Evolutionary conservation across 2,888 invertebrate genomes (phyloP).

Genomic region (Lapara coniferarum): DNA sequence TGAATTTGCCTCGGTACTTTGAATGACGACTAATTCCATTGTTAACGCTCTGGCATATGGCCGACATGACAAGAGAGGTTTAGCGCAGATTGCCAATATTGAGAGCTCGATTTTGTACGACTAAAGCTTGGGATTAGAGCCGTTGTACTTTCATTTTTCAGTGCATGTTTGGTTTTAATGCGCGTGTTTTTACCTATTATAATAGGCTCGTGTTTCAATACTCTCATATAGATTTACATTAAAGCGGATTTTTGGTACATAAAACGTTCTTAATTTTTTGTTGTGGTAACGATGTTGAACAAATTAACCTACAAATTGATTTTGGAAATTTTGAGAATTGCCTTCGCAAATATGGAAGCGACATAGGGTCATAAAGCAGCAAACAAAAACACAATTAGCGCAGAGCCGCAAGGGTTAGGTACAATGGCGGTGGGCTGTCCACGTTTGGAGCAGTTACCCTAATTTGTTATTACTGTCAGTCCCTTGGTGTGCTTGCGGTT

Average conservation of each 20-base stretch:
- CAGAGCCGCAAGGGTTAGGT: conserved; percentile 51
- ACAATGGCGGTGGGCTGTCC: conserved; percentile 61
- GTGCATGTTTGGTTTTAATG: conserved; percentile 9
- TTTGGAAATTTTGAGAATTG: conserved; percentile 29
- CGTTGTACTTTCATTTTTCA: conserved; percentile 30
- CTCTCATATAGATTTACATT: neutral
- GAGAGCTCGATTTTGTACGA: conserved; percentile 38
- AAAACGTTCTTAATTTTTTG: neutral
- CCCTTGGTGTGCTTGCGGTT: conserved; percentile 61
- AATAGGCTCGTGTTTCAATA: neutral
- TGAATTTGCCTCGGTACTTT: conserved; percentile 72
- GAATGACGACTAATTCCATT: conserved; percentile 82
- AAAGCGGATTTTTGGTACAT: neutral
- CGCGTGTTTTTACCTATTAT: neutral
- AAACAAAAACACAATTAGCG: conserved; percentile 79
- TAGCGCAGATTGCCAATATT: conserved; percentile 57
- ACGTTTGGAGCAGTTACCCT: conserved; percentile 67
- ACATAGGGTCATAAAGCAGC: conserved; percentile 65
- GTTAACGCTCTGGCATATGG: conserved; percentile 77
- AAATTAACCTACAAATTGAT: conserved; percentile 23
- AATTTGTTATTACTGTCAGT: conserved; percentile 75
- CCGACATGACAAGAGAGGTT: conserved; percentile 69
- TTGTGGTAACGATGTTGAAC: neutral
- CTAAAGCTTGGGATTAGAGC: conserved; percentile 38
- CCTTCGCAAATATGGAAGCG: conserved; percentile 35